Percentiles rank a stretch among this genome's conserved stretches.
Conservation (phyloP, 2,888 invertebrate species). For the Leptarthrus brevirostris region DNA sequence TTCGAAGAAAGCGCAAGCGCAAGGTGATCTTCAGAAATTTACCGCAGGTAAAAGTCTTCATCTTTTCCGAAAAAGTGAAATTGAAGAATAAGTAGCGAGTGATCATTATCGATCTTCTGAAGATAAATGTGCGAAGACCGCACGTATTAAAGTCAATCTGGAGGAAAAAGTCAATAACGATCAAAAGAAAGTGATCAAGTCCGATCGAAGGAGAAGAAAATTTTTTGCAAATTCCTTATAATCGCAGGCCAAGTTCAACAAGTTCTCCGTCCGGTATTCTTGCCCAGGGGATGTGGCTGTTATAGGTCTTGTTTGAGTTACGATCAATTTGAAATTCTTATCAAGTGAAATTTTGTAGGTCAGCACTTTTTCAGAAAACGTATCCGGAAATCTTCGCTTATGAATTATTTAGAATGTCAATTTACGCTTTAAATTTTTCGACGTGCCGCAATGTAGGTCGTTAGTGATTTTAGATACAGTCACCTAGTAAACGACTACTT, state of each 20-base stretch:
- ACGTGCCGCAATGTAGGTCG: too few relatives aligned
- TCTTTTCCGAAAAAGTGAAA: conserved; percentile 51
- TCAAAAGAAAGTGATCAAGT: conserved; percentile 53
- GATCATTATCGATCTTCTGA: conserved; percentile 42
- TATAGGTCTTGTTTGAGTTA: conserved; percentile 52
- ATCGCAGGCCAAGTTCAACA: conserved; percentile 43
- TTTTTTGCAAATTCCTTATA: conserved; percentile 42
- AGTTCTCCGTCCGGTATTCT: conserved; percentile 45
- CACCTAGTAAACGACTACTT: too few relatives aligned
- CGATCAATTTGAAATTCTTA: conserved; percentile 54
- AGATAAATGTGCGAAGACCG: conserved; percentile 28
- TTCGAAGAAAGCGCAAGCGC: conserved; percentile 54
- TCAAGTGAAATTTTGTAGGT: conserved; percentile 54
- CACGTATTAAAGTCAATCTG: conserved; percentile 43
- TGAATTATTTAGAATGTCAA: too few relatives aligned
- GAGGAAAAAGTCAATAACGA: conserved; percentile 53
- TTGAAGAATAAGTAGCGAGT: conserved; percentile 52
- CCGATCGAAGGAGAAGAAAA: conserved; percentile 25
- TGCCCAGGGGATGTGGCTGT: conserved; percentile 50
- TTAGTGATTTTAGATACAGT: too few relatives aligned
- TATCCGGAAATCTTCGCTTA: conserved; percentile 20
- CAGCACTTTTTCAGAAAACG: conserved; percentile 46
- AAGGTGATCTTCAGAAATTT: conserved; percentile 52
- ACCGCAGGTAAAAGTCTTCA: conserved; percentile 46
- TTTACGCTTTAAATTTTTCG: too few relatives aligned